Base-by-base conservation (phyloP, 2,888 invertebrate genomes). In the Aradus depressus region DNA sequence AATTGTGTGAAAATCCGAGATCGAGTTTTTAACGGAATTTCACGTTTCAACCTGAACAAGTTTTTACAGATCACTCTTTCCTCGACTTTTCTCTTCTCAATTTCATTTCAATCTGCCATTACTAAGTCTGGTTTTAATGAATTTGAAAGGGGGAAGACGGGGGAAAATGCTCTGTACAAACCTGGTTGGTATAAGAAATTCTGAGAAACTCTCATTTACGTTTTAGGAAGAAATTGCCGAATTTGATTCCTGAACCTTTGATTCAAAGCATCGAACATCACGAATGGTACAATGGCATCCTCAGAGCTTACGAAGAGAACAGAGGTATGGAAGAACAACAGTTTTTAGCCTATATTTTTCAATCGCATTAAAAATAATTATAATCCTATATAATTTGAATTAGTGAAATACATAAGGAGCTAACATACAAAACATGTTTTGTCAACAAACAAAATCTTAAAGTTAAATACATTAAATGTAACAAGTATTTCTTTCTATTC, bases 271-370 rank as follows among this genome's bases (percentile, higher is more conserved):
- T 47, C 3, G 22, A 16, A 25, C 38, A 37, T 12, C 38, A 47
- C n/a, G 47, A 47, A 26, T 47, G 47, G 47, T 4, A 38, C 19
- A 25, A 47, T 37, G 47, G 47, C 3, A 35, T 47, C 18, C n/a
- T 37, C 3, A 47, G 23, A 6, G 37, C 35, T 21, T 47, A 47
- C 38, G 38, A 45, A 23, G 28, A 25, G 25, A 35, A 43, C 18
- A 34, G 22, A 19, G 35, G 38, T 37, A 45, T n/a, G n/a, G n/a
- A n/a, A n/a, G 21, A 18, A n/a, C 32, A 12, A 14, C 19, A 16
- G n/a, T 6, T 10, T 41, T 22, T 8, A 22, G 2, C n/a, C 22
- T 2, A 25, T 25, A 21, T 22, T 16, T 1, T 14, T 2, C 3
- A 4, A 41, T 12, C n/a, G 16, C 34, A 23, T 2, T 26, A 26